Conservation (phyloP, 1,140 invertebrate species). For the Amphibalanus amphitrite region DNA sequence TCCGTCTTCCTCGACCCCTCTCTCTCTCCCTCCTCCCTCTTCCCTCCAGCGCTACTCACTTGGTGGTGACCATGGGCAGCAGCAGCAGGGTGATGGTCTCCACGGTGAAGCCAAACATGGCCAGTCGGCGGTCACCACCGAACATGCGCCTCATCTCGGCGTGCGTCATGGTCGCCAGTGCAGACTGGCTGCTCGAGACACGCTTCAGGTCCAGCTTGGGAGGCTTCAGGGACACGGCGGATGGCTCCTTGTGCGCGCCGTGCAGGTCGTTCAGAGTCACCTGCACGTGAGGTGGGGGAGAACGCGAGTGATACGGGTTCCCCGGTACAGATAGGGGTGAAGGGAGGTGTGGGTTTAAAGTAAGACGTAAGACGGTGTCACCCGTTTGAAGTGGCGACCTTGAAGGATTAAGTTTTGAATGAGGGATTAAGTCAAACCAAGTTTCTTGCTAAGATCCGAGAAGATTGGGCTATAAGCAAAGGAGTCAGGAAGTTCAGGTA, state of each 20-base stretch:
- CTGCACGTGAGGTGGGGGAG: conserved; percentile 28
- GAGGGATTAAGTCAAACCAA: no score
- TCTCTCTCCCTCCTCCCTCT: no score
- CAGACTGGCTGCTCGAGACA: neutral
- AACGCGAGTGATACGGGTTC: no score
- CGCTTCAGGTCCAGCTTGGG: neutral
- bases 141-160: conserved; percentile 20
- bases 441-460: no score
- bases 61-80: conserved; percentile 89
- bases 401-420: no score
- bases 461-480: no score
- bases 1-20: no score
- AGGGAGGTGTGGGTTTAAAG: no score
- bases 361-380: no score
- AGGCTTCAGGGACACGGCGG: conserved; percentile 17
- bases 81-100: conserved; percentile 89
- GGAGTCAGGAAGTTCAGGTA: no score
- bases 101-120: conserved; percentile 83
- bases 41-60: conserved; percentile 37
- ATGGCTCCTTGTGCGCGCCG: conserved; percentile 22
- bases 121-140: conserved; percentile 57
- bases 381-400: no score
- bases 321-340: no score
- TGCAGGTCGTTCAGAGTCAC: conserved; percentile 49
- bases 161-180: neutral